Percentiles rank a stretch among this genome's conserved stretches.
Evolutionary conservation across 92 coral and sea anemone genomes (phyloP).

Genomic region (Diadumene lineata): DNA sequence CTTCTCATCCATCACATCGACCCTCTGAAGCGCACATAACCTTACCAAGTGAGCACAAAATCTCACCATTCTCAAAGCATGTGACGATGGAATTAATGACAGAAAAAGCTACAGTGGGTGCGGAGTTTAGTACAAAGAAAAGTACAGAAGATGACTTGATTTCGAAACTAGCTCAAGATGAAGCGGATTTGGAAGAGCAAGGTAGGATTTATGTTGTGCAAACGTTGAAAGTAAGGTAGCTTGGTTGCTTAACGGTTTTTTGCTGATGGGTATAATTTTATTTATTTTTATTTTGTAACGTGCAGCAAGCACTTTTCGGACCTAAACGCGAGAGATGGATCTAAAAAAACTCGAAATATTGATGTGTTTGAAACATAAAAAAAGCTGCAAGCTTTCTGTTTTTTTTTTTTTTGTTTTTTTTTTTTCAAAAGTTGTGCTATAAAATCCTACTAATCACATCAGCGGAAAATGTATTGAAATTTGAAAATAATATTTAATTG

Average conservation of each 20-base stretch:
- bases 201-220: too few species aligned
- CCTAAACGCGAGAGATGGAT: too few species aligned
- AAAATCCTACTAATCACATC: too few species aligned
- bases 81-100: not conserved
- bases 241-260: not conserved
- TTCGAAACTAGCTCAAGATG: conserved; percentile 15
- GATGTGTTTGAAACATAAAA: not conserved
- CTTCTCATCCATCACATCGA: not conserved
- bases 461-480: too few species aligned
- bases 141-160: conserved; percentile 6
- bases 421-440: not conserved
- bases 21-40: not conserved
- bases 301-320: too few species aligned
- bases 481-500: too few species aligned
- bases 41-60: not conserved
- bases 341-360: too few species aligned
- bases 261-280: too few species aligned
- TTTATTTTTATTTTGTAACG: too few species aligned
- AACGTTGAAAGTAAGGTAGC: not conserved
- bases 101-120: not conserved
- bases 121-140: not conserved
- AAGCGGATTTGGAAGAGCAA: conserved; percentile 22
- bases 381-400: not conserved
- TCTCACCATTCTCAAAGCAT: not conserved
- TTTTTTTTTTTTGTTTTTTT: not conserved